Conservation (phyloP, 2,113 vertebrate species). For the Pygoscelis antarcticus region DNA sequence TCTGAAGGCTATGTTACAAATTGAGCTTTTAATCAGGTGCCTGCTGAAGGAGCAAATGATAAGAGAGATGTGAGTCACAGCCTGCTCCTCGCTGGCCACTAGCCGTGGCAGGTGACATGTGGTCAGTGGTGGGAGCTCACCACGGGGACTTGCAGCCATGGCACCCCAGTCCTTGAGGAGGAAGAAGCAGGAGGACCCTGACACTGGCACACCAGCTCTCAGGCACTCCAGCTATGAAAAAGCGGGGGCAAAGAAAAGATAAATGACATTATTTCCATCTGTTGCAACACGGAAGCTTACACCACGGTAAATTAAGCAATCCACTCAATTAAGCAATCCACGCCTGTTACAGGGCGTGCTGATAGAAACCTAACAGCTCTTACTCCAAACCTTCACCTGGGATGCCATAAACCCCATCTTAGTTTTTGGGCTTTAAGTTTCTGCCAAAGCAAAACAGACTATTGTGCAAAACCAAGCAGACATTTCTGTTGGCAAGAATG, state of each 20-base stretch:
- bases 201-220: neutral
- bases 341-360: neutral
- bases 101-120: accelerated
- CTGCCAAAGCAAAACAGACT: neutral
- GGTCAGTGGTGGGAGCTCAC: neutral
- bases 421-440: neutral
- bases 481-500: neutral
- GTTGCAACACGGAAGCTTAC: neutral
- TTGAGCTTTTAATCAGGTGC: neutral
- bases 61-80: neutral
- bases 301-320: neutral
- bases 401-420: neutral
- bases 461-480: neutral
- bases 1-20: neutral
- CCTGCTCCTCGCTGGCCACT: neutral
- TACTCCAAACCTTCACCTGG: neutral
- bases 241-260: neutral
- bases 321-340: neutral
- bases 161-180: neutral
- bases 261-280: neutral
- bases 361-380: neutral
- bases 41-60: neutral
- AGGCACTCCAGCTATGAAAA: neutral
- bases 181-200: neutral
- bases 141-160: accelerated